These are phyloP conservation scores for Spheniscus mendiculus DNA, from an alignment of 2,113 vertebrate species.

Conservation along the genomic window DNA sequence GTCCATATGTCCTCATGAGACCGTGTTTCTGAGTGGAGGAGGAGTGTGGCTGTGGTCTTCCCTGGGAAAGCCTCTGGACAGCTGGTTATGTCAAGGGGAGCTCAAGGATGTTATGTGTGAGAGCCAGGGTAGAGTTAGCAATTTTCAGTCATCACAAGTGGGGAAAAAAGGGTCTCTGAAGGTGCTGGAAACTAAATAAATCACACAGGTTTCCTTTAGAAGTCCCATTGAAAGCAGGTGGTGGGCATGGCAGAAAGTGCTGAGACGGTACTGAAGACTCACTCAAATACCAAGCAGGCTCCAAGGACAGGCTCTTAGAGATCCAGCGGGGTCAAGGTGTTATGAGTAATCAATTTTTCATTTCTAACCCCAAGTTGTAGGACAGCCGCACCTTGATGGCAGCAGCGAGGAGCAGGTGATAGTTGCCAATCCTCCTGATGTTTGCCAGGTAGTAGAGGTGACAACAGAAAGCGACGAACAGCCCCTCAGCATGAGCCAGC, in stretches of 20 bases:
- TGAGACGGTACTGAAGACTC: not conserved
- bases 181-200: not conserved
- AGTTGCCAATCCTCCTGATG: conserved; percentile 89
- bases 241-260: not conserved
- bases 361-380: conserved; percentile 73
- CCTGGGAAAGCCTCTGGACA: not conserved
- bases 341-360: not conserved
- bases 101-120: not conserved
- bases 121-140: not conserved
- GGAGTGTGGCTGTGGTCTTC: not conserved
- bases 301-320: not conserved
- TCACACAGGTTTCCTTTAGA: not conserved
- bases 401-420: conserved; percentile 87
- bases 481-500: conserved; percentile 88
- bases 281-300: not conserved
- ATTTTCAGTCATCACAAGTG: not conserved
- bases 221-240: not conserved
- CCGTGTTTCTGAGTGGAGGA: not conserved
- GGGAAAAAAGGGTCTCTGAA: not conserved
- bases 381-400: conserved; percentile 71
- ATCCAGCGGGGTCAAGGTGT: rapidly evolving
- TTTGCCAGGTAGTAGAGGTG: conserved; percentile 97
- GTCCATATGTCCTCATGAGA: not conserved
- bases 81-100: not conserved
- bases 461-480: conserved; percentile 96